Percentiles rank a stretch among this genome's conserved stretches.
These are phyloP conservation scores for Neodiprion fabricii DNA, from an alignment of 1,140 invertebrate genomes.

Conservation along the genomic window DNA sequence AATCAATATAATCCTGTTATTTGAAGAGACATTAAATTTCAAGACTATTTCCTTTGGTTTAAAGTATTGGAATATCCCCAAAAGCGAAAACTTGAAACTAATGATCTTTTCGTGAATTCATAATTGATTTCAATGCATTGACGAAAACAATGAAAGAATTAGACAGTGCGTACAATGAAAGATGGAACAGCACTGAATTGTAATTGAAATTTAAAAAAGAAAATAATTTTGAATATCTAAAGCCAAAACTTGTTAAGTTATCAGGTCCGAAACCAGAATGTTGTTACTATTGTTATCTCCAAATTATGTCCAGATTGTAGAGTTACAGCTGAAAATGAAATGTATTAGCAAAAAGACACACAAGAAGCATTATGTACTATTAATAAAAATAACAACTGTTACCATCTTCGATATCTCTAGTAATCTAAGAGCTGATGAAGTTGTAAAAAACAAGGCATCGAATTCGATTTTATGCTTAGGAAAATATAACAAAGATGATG, in stretches of 20 bases:
- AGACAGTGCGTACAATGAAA: background rate
- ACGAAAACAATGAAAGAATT: background rate
- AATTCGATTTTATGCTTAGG: too few species aligned
- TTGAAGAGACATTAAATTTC: background rate
- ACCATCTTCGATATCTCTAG: background rate
- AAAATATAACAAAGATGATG: background rate
- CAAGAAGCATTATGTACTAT: slow-evolving; percentile 32
- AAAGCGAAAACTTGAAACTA: too few species aligned
- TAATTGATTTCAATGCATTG: too few species aligned
- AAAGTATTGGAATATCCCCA: too few species aligned
- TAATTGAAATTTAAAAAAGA: slow-evolving; percentile 13
- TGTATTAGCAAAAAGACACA: slow-evolving; percentile 31
- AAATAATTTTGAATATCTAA: slow-evolving; percentile 13
- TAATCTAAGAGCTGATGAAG: too few species aligned
- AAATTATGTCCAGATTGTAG: background rate
- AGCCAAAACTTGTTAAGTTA: background rate
- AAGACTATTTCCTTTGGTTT: background rate
- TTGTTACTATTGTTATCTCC: background rate
- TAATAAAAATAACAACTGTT: slow-evolving; percentile 3
- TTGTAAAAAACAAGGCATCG: too few species aligned
- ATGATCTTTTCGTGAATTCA: too few species aligned
- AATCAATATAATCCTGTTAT: too few species aligned
- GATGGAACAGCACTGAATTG: too few species aligned
- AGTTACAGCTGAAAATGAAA: slow-evolving; percentile 11
- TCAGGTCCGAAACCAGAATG: slow-evolving; percentile 6